Percentiles rank a stretch among this genome's conserved stretches.
Evolutionary conservation across 2,797 vertebrate genomes (phyloP).

Genomic region (Pangasius sanitwongsei): DNA sequence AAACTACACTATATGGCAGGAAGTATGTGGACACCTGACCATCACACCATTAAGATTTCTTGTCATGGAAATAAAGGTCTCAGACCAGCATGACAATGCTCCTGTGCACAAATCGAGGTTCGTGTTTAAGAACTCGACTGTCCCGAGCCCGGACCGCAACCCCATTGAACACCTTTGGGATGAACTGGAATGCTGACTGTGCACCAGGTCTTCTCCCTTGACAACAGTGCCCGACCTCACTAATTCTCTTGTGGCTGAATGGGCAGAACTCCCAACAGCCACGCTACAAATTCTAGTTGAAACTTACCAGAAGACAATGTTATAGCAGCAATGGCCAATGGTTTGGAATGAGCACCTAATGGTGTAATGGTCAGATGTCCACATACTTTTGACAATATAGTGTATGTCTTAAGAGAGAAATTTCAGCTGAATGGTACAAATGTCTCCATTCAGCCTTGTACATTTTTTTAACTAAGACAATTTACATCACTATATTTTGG

Average conservation of each 20-base stretch:
- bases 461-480: background rate
- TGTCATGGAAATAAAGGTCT: background rate
- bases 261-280: background rate
- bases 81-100: background rate
- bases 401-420: background rate
- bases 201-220: background rate
- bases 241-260: background rate
- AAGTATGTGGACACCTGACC: background rate
- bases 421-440: background rate
- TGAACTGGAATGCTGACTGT: background rate
- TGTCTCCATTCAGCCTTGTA: background rate
- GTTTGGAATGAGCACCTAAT: background rate
- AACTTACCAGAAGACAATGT: background rate
- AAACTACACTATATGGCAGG: background rate
- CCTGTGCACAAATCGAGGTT: background rate
- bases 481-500: background rate
- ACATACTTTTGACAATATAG: background rate
- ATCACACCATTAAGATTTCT: background rate
- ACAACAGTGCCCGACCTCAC: background rate
- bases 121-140: background rate
- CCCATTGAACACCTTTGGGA: background rate
- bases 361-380: background rate
- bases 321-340: background rate
- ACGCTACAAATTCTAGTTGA: background rate
- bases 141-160: background rate